Conservation (phyloP, 2,888 invertebrate species). For the Opisthograptis luteolata region DNA sequence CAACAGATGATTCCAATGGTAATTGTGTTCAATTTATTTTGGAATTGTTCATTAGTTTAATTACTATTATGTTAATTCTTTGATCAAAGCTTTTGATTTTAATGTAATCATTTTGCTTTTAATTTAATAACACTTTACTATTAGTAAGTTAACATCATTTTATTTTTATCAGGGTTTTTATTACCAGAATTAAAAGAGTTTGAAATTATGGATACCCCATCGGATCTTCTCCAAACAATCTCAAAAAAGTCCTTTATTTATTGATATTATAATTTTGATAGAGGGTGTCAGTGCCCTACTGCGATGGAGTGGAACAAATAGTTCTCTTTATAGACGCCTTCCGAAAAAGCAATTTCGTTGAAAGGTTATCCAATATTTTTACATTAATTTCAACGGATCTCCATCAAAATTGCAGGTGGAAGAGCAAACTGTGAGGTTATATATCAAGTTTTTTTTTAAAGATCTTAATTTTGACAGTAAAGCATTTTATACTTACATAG, state of each 20-base stretch:
- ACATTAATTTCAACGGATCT: constrained; percentile 32
- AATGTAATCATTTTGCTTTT: no score
- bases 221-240: constrained; percentile 39
- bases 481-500: no score
- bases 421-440: constrained; percentile 8
- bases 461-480: no score
- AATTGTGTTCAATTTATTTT: background rate
- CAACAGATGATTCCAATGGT: constrained; percentile 7
- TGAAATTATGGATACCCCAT: constrained; percentile 41
- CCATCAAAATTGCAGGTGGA: constrained; percentile 44
- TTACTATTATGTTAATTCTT: no score
- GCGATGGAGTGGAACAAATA: constrained; percentile 79
- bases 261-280: constrained; percentile 78
- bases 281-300: constrained; percentile 78
- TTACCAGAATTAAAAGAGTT: no score
- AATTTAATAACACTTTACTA: background rate
- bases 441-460: background rate
- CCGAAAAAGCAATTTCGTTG: constrained; percentile 62
- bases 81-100: no score
- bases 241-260: constrained; percentile 59
- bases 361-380: constrained; percentile 32
- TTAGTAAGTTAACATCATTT: no score
- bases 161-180: no score
- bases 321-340: constrained; percentile 56
- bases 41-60: background rate